phyloP scores from a whole-genome alignment of 2,113 vertebrate species.

The Vulpes lagopus region DNA sequence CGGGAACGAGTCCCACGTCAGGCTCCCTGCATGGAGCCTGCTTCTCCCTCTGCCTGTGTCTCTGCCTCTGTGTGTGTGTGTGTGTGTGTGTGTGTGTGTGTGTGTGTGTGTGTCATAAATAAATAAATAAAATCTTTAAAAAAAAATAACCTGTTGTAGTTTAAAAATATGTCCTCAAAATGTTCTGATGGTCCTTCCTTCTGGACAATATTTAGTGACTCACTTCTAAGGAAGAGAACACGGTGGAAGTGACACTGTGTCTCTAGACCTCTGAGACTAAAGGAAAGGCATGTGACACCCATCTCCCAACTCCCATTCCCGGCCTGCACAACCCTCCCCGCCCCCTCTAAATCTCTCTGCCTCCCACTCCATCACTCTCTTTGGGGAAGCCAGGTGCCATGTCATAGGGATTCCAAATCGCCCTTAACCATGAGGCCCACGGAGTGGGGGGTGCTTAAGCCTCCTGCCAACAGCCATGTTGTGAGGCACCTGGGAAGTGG shows the following conservation, averaged over 20 bases:
- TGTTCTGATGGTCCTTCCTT: not conserved
- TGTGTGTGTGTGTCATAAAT: too few species aligned
- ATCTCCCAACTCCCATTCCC: not conserved
- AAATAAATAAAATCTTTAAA: too few species aligned
- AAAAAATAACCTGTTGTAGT: not conserved
- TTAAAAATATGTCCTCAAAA: conserved; percentile 15
- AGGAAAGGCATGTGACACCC: not conserved
- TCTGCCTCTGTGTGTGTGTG: too few species aligned
- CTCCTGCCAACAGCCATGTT: not conserved
- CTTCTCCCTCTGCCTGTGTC: too few species aligned
- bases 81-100: too few species aligned
- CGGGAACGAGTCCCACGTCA: too few species aligned
- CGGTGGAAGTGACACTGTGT: not conserved
- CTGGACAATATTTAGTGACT: not conserved
- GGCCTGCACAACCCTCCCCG: not conserved
- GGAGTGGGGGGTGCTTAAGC: not conserved
- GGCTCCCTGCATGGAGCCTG: too few species aligned
- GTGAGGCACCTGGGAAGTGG: not conserved
- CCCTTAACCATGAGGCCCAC: not conserved
- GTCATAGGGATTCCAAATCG: not conserved
- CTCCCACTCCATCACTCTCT: not conserved
- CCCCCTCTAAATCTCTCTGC: too few species aligned
- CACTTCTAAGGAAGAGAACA: not conserved
- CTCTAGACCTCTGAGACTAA: not conserved
- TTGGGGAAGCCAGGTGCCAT: not conserved